These are phyloP conservation scores for Scaptomyza pallida DNA, from an alignment of 1,140 invertebrate species.

Conservation along the genomic window DNA sequence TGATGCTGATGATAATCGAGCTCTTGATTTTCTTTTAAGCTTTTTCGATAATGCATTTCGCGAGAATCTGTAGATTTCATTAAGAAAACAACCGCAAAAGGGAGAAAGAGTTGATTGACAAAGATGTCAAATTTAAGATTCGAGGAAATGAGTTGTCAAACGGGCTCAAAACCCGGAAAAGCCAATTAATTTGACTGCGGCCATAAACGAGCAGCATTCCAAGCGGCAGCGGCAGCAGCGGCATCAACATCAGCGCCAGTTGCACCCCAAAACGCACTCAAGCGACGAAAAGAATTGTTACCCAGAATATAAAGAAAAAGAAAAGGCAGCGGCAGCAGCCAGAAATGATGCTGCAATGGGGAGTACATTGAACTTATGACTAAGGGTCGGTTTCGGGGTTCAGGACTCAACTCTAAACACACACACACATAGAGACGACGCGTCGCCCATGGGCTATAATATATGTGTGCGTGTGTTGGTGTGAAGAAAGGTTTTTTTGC, in stretches of 20 bases:
- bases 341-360: conserved; percentile 2
- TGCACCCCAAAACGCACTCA: conserved; percentile 52
- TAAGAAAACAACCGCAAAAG: no score
- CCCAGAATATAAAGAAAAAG: background rate
- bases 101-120: background rate
- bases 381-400: conserved; percentile 21
- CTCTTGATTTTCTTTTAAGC: no score
- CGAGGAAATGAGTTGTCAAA: conserved; percentile 68
- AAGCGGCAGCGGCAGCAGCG: conserved; percentile 11
- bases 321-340: background rate
- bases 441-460: conserved; percentile 33
- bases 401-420: background rate
- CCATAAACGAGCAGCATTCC: conserved; percentile 64
- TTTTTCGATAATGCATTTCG: conserved; percentile 5
- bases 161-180: conserved; percentile 61
- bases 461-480: conserved; percentile 31
- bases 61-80: conserved; percentile 17
- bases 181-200: conserved; percentile 79
- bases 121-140: background rate
- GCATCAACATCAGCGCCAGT: conserved; percentile 1
- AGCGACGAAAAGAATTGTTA: conserved; percentile 53
- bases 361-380: conserved; percentile 35
- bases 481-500: conserved; percentile 41
- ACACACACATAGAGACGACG: conserved; percentile 11
- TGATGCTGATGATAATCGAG: conserved; percentile 1